These are phyloP conservation scores for Congeria kusceri DNA, from an alignment of 2,888 invertebrate species.

Conservation along the genomic window DNA sequence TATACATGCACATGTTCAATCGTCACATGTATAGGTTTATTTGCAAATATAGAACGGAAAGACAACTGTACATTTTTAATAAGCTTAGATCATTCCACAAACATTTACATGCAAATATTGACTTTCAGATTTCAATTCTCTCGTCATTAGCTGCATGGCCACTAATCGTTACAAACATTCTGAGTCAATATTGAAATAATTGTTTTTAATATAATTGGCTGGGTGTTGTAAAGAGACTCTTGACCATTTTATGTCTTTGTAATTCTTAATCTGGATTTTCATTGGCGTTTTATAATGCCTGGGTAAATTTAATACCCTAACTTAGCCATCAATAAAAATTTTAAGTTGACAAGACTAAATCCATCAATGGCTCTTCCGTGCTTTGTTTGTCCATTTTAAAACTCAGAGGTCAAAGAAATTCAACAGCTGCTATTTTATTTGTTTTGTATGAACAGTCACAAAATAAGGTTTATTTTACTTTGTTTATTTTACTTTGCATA, in stretches of 20 bases:
- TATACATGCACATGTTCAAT: too few species aligned
- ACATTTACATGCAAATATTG: conserved; percentile 28
- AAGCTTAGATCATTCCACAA: conserved; percentile 34
- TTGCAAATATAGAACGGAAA: conserved; percentile 23
- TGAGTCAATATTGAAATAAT: conserved; percentile 38
- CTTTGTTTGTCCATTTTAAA: too few species aligned
- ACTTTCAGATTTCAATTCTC: conserved; percentile 33
- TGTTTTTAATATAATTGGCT: conserved; percentile 15
- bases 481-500: too few species aligned
- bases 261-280: conserved; percentile 6
- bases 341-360: too few species aligned
- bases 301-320: too few species aligned
- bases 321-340: too few species aligned
- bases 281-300: conserved; percentile 11
- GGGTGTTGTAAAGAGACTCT: conserved; percentile 29
- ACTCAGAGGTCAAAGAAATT: too few species aligned
- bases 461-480: too few species aligned
- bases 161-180: conserved; percentile 31
- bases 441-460: too few species aligned
- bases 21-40: neutral
- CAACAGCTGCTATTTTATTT: too few species aligned
- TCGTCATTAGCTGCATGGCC: conserved; percentile 32
- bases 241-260: conserved; percentile 49
- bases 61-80: conserved; percentile 28
- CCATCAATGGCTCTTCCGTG: too few species aligned